Conservation (phyloP, 1,140 invertebrate species). For the Papilio dardanus region DNA sequence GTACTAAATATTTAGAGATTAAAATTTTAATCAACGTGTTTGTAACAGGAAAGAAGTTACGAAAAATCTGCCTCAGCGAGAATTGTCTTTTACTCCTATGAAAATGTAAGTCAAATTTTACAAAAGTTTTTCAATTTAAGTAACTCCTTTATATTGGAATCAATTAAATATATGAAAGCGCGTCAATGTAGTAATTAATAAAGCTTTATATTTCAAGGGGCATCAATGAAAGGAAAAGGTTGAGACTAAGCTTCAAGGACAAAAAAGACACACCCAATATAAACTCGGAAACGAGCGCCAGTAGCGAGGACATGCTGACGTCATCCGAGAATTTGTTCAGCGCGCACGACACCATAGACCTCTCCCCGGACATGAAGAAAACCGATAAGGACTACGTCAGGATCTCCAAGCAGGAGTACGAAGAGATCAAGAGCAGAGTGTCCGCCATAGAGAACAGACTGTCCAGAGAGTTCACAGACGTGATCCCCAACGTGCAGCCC, state of each 20-base stretch:
- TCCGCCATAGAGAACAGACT: constrained; percentile 87
- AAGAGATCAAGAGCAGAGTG: constrained; percentile 88
- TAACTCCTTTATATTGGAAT: not conserved
- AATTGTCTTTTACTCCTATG: constrained; percentile 74
- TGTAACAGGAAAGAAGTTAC: constrained; percentile 80
- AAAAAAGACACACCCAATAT: constrained; percentile 66
- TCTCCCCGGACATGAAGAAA: constrained; percentile 74
- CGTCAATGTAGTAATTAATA: not conserved
- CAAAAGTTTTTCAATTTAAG: not conserved
- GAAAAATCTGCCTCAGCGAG: constrained; percentile 73
- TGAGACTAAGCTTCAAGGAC: constrained; percentile 73
- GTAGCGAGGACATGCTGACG: constrained; percentile 73
- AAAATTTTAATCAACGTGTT: constrained; percentile 37
- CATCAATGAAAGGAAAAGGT: constrained; percentile 72
- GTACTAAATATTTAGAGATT: constrained; percentile 43
- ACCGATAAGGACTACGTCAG: constrained; percentile 84
- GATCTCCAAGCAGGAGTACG: constrained; percentile 88
- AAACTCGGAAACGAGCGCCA: constrained; percentile 72
- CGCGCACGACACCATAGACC: constrained; percentile 71
- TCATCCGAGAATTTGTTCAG: constrained; percentile 77
- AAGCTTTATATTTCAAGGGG: constrained; percentile 59
- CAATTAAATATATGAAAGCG: not conserved
- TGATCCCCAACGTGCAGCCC: constrained; percentile 74
- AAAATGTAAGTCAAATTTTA: constrained; percentile 66
- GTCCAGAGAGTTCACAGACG: constrained; percentile 86